phyloP scores from a whole-genome alignment of 2,888 invertebrate genomes.

The Trachelus stipa region DNA sequence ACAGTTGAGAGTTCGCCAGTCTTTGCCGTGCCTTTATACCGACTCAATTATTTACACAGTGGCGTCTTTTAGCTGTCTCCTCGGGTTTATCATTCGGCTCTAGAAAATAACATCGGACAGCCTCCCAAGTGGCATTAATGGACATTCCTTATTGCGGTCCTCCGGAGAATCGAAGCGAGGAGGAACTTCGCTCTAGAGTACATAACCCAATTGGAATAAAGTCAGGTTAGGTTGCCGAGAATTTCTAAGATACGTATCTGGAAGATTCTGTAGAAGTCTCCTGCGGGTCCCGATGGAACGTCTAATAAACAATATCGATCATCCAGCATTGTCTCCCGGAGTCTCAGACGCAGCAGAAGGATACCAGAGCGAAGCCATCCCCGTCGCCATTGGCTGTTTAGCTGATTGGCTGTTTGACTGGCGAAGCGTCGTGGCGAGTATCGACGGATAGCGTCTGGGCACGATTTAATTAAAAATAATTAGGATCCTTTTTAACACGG shows the following conservation, averaged over 20 bases:
- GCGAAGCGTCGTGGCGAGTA: constrained; percentile 20
- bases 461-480: constrained; percentile 48
- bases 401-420: constrained; percentile 9
- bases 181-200: background rate
- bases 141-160: background rate
- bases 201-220: background rate
- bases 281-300: background rate
- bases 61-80: background rate
- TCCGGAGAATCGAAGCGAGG: background rate
- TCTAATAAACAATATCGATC: background rate
- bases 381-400: background rate
- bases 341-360: background rate
- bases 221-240: background rate
- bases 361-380: background rate
- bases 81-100: background rate
- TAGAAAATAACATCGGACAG: background rate
- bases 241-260: background rate
- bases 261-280: background rate
- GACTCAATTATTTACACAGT: background rate
- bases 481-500: constrained; percentile 39
- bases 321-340: background rate
- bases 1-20: background rate
- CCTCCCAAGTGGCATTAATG: background rate
- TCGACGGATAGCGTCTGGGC: constrained; percentile 16
- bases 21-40: background rate